A percentile compares a stretch with the other conserved stretches of the same genome.
These are phyloP conservation scores for Cydia fagiglandana DNA, from an alignment of 1,140 invertebrate genomes.

Conservation along the genomic window DNA sequence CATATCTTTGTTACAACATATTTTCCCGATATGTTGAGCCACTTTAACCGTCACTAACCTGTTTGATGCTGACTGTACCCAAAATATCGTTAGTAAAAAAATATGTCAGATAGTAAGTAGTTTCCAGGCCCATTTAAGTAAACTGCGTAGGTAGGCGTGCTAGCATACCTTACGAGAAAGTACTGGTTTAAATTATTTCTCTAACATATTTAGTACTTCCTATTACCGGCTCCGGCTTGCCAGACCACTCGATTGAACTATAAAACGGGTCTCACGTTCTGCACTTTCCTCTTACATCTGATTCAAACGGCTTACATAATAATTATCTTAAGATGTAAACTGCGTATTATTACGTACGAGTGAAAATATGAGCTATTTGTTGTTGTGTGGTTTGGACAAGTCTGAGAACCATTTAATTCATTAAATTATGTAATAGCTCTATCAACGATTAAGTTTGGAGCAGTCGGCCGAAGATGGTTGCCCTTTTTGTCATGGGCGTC, in stretches of 20 bases:
- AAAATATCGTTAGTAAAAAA: not conserved
- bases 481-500: too few species aligned
- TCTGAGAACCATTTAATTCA: not conserved
- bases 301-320: conserved; percentile 24
- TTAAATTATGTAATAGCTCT: not conserved
- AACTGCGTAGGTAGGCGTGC: not conserved
- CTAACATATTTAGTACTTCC: not conserved
- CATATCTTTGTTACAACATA: too few species aligned
- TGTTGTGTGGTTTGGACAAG: not conserved
- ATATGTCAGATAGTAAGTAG: not conserved
- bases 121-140: not conserved
- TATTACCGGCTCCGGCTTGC: conserved; percentile 1
- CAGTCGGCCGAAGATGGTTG: not conserved
- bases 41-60: too few species aligned
- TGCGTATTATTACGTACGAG: conserved; percentile 13
- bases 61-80: too few species aligned
- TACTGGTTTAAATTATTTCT: conserved; percentile 1
- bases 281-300: conserved; percentile 15
- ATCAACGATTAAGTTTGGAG: not conserved
- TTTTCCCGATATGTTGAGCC: too few species aligned
- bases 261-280: conserved; percentile 23
- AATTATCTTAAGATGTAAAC: conserved; percentile 26
- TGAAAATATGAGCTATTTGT: conserved; percentile 18
- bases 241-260: conserved; percentile 3
- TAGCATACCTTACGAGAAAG: not conserved